Conservation (phyloP, 2,888 invertebrate species). For the Tachina fera region DNA sequence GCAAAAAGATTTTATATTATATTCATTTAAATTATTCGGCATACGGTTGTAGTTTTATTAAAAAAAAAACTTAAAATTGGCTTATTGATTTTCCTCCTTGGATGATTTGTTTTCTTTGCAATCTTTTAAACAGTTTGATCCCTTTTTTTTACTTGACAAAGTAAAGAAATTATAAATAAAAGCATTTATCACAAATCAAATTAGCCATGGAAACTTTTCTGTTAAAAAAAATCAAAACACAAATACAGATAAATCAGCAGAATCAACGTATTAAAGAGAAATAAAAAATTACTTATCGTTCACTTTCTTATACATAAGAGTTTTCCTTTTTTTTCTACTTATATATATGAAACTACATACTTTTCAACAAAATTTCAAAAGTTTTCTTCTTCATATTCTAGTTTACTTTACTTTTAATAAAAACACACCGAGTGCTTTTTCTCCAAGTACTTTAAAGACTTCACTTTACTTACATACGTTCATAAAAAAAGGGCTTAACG, state of each 20-base stretch:
- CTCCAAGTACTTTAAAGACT: conserved; percentile 12
- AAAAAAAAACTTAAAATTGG: conserved; percentile 22
- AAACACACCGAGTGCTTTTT: conserved; percentile 11
- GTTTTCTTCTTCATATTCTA: conserved; percentile 62
- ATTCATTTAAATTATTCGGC: neutral
- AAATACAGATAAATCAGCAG: conserved; percentile 71
- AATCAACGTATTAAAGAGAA: conserved; percentile 64
- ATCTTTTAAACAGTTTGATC: conserved; percentile 63
- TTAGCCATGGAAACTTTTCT: conserved; percentile 76
- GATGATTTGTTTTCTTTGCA: conserved; percentile 44
- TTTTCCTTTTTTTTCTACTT: conserved; percentile 1
- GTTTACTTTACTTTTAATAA: conserved; percentile 52
- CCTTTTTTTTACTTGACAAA: conserved; percentile 44
- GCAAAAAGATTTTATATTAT: neutral
- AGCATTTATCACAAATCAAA: conserved; percentile 80
- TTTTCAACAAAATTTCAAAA: conserved; percentile 73
- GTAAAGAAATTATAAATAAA: conserved; percentile 63
- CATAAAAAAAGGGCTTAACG: no score
- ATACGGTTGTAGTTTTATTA: neutral
- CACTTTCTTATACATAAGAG: conserved; percentile 19
- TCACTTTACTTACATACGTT: neutral
- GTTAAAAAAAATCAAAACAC: conserved; percentile 62
- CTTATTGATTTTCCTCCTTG: conserved; percentile 53
- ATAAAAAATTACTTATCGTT: conserved; percentile 67
- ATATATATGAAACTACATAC: conserved; percentile 46